Conservation (phyloP, 1,140 invertebrate species). For the Eriosoma lanigerum region DNA sequence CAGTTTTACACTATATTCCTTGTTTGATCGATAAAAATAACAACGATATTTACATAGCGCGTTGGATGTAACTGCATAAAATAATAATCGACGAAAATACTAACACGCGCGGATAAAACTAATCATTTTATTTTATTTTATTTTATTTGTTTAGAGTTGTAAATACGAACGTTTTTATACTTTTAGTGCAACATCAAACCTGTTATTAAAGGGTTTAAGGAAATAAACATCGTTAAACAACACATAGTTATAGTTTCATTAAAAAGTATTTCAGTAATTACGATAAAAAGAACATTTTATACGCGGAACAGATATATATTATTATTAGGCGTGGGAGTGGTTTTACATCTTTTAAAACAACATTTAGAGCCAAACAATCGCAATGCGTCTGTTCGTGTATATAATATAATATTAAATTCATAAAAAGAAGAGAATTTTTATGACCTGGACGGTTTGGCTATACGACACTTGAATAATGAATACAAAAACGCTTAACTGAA, state of each 20-base stretch:
- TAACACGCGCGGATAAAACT: background rate
- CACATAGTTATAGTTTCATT: conserved; percentile 18
- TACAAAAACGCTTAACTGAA: background rate
- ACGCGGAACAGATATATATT: background rate
- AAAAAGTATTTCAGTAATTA: conserved; percentile 36
- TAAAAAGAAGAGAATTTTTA: conserved; percentile 31
- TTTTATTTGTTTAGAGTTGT: background rate
- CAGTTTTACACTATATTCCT: background rate
- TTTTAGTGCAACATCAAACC: conserved; percentile 20
- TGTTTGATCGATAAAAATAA: background rate
- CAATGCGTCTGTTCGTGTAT: conserved; percentile 6
- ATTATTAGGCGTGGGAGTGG: conserved; percentile 28
- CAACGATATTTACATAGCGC: conserved; percentile 5
- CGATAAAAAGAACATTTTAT: conserved; percentile 24
- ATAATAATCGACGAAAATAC: background rate
- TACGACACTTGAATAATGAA: conserved; percentile 19
- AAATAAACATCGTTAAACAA: background rate
- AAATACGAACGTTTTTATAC: too few species aligned
- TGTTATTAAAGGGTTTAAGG: conserved; percentile 23
- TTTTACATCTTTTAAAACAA: conserved; percentile 28
- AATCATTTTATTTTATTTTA: background rate
- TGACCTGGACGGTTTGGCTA: too few species aligned
- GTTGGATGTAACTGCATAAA: conserved; percentile 3
- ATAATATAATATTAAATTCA: background rate
- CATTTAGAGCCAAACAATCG: conserved; percentile 36